Conservation (phyloP, 2,113 vertebrate species). For the Riparia riparia region DNA sequence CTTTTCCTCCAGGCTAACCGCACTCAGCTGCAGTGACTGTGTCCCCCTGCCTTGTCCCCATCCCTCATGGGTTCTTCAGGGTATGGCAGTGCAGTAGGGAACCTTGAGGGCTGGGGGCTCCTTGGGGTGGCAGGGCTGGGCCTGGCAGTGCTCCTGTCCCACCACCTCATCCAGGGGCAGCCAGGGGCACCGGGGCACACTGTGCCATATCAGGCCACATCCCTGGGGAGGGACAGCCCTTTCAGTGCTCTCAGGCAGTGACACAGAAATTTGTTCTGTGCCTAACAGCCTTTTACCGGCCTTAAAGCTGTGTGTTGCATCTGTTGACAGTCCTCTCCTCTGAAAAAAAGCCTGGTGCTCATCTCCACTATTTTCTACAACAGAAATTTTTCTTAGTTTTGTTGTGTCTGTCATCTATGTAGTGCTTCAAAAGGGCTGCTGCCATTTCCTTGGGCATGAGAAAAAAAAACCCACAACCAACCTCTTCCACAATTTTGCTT, state of each 20-base stretch:
- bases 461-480: fast-evolving
- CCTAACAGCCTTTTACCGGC: background rate
- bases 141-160: background rate
- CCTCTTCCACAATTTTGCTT: background rate
- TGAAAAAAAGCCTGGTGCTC: background rate
- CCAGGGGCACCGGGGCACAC: fast-evolving
- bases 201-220: background rate
- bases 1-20: fast-evolving
- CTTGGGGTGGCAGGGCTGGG: background rate
- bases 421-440: background rate
- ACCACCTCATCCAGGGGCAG: background rate
- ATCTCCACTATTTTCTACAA: background rate
- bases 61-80: background rate
- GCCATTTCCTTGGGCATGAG: fast-evolving
- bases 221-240: background rate
- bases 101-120: background rate
- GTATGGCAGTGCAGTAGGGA: background rate
- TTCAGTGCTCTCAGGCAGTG: background rate
- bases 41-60: background rate
- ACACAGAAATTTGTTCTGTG: background rate
- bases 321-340: background rate
- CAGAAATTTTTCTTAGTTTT: background rate
- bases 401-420: background rate
- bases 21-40: background rate
- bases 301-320: background rate